These are phyloP conservation scores for Enteromius argenteus DNA, from an alignment of 2,797 vertebrate species.

Conservation along the genomic window DNA sequence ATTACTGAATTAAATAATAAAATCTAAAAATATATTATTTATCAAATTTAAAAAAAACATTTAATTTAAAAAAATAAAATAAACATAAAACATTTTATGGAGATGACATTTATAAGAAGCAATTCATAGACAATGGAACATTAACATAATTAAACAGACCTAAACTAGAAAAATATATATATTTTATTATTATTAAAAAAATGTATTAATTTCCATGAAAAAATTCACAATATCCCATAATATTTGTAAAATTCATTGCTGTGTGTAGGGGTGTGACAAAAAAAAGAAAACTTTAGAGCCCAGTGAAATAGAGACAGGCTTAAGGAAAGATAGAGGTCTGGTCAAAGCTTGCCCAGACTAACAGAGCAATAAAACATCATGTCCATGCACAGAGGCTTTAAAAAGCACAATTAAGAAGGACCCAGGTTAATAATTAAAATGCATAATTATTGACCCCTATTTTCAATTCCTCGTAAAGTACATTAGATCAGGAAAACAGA, in stretches of 20 bases:
- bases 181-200: neutral
- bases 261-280: slow-evolving; percentile 12
- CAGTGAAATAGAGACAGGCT: slow-evolving; percentile 57
- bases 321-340: slow-evolving; percentile 65
- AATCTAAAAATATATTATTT: neutral
- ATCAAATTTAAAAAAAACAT: neutral
- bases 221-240: neutral
- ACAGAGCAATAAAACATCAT: slow-evolving; percentile 76
- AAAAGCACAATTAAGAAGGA: slow-evolving; percentile 85
- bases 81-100: neutral
- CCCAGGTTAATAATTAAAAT: slow-evolving; percentile 85
- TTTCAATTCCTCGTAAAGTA: slow-evolving; percentile 83
- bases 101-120: neutral
- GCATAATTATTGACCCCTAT: slow-evolving; percentile 86
- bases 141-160: neutral
- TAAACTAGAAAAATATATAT: neutral
- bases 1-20: neutral
- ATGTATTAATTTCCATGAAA: neutral
- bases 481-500: slow-evolving; percentile 85
- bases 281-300: slow-evolving; percentile 42
- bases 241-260: neutral
- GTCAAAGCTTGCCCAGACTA: slow-evolving; percentile 69
- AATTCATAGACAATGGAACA: neutral
- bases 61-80: neutral
- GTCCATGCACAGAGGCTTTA: slow-evolving; percentile 80